A percentile compares a stretch with the other conserved stretches of the same genome.
Conservation (phyloP, 2,888 invertebrate species). For the Athalia rosae region DNA sequence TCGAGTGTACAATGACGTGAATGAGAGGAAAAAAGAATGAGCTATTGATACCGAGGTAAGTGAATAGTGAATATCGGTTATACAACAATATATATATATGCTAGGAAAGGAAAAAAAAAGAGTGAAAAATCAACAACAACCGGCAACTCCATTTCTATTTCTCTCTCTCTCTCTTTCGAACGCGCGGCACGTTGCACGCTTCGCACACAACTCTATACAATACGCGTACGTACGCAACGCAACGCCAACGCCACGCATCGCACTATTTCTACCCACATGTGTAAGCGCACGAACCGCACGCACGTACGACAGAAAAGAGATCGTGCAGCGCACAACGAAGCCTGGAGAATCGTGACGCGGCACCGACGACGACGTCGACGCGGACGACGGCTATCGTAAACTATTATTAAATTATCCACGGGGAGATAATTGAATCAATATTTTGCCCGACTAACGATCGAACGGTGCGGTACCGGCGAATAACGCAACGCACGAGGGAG, state of each 20-base stretch:
- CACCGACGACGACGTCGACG: background rate
- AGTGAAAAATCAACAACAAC: no score
- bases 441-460: conserved; percentile 69
- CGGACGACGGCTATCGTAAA: conserved; percentile 43
- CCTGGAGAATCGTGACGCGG: conserved; percentile 34
- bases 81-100: background rate
- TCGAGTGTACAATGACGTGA: background rate
- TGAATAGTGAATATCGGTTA: background rate
- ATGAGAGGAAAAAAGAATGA: background rate
- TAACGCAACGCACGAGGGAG: background rate
- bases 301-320: background rate
- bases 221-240: no score
- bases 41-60: background rate
- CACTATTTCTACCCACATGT: conserved; percentile 7
- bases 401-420: conserved; percentile 72
- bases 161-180: no score
- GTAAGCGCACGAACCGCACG: no score
- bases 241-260: background rate
- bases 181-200: no score
- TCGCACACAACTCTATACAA: no score
- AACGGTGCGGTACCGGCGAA: conserved; percentile 51
- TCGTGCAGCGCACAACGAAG: conserved; percentile 6
- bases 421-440: conserved; percentile 68
- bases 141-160: no score
- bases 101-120: no score